phyloP scores from a whole-genome alignment of 2,797 vertebrate species.

The Trematocara caparti region DNA sequence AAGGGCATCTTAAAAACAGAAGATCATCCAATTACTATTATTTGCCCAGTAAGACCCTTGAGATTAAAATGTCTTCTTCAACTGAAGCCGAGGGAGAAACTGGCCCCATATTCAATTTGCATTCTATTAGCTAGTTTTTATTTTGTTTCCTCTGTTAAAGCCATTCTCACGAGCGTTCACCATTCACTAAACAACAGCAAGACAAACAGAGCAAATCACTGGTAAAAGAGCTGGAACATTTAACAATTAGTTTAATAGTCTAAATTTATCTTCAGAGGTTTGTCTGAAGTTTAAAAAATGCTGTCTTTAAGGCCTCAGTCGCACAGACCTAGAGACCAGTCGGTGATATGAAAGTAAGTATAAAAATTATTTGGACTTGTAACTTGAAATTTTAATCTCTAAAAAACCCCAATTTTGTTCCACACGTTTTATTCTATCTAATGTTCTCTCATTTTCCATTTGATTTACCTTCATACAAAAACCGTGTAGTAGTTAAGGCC shows the following conservation, averaged over 20 bases:
- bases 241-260: background rate
- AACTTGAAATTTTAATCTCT: background rate
- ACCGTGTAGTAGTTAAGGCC: background rate
- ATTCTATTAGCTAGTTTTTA: background rate
- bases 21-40: background rate
- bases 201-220: background rate
- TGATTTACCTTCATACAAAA: background rate
- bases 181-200: background rate
- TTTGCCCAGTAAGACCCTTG: background rate
- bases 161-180: background rate
- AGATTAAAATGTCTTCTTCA: background rate
- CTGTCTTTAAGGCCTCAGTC: background rate
- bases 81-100: rapidly evolving
- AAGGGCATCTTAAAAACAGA: background rate
- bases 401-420: rapidly evolving
- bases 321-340: rapidly evolving
- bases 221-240: background rate
- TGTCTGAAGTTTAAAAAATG: background rate
- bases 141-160: background rate
- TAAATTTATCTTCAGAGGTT: background rate
- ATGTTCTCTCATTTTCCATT: background rate
- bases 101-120: background rate
- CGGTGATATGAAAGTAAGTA: background rate
- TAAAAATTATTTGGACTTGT: background rate
- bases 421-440: background rate